phyloP scores from a whole-genome alignment of 2,888 invertebrate genomes.

The Agrotis exclamationis region DNA sequence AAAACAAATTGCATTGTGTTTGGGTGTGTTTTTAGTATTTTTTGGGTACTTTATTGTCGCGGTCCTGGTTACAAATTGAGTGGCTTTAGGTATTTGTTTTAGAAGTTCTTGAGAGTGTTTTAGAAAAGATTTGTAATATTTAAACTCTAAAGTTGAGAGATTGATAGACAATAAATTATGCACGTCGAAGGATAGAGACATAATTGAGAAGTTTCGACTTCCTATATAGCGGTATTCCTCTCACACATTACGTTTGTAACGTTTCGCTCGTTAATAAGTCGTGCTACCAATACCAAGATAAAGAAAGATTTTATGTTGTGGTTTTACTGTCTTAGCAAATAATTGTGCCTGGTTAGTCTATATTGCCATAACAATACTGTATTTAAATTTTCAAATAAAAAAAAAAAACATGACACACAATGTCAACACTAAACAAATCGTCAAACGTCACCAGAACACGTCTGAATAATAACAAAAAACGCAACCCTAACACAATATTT shows the following conservation, averaged over 20 bases:
- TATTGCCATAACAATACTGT: background rate
- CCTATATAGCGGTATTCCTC: no score
- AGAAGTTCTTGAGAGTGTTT: background rate
- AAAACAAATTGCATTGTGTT: constrained; percentile 51
- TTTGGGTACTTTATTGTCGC: constrained; percentile 8
- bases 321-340: no score
- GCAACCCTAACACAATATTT: constrained; percentile 12
- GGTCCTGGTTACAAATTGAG: constrained; percentile 28
- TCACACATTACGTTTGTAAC: no score
- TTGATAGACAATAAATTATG: no score
- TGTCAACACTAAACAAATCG: background rate
- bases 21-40: background rate
- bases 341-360: background rate
- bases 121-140: no score
- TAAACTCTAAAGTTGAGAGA: no score
- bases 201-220: no score
- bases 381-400: background rate
- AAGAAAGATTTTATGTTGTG: no score
- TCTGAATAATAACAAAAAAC: constrained; percentile 14
- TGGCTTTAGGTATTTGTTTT: constrained; percentile 21
- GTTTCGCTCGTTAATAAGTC: no score
- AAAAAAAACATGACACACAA: background rate
- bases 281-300: no score
- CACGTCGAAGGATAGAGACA: no score
- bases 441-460: background rate